Conservation (phyloP, 2,113 vertebrate species). For the Albula glossodonta region DNA sequence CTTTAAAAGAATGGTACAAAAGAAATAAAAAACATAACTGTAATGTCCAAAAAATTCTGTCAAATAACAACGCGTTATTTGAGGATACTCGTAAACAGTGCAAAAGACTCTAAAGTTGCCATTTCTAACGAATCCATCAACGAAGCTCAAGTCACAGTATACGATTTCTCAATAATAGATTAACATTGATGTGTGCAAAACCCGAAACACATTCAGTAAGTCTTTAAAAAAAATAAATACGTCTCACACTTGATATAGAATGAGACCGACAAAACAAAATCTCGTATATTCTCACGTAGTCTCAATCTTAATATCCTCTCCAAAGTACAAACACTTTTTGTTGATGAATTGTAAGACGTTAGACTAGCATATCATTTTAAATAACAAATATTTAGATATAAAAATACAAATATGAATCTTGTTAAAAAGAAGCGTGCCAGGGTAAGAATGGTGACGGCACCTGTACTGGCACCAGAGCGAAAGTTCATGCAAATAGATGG, state of each 20-base stretch:
- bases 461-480: constrained; percentile 78
- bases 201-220: constrained; percentile 79
- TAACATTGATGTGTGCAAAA: constrained; percentile 84
- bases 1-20: constrained; percentile 90
- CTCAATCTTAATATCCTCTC: constrained; percentile 63
- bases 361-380: constrained; percentile 84
- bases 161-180: constrained; percentile 81
- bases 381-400: constrained; percentile 96
- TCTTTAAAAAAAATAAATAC: constrained; percentile 63
- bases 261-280: constrained; percentile 58
- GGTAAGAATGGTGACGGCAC: constrained; percentile 76
- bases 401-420: constrained; percentile 95
- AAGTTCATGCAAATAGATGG: constrained; percentile 90
- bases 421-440: constrained; percentile 91
- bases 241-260: constrained; percentile 65
- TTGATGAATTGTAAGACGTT: constrained; percentile 82
- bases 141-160: constrained; percentile 82
- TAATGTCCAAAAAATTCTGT: constrained; percentile 73
- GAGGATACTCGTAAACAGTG: constrained; percentile 82
- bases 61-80: constrained; percentile 79
- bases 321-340: constrained; percentile 72
- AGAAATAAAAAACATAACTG: constrained; percentile 75
- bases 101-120: constrained; percentile 75
- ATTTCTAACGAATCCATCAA: constrained; percentile 81
- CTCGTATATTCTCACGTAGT: constrained; percentile 52